Conservation (phyloP, 2,113 vertebrate species). For the Cromileptes altivelis region DNA sequence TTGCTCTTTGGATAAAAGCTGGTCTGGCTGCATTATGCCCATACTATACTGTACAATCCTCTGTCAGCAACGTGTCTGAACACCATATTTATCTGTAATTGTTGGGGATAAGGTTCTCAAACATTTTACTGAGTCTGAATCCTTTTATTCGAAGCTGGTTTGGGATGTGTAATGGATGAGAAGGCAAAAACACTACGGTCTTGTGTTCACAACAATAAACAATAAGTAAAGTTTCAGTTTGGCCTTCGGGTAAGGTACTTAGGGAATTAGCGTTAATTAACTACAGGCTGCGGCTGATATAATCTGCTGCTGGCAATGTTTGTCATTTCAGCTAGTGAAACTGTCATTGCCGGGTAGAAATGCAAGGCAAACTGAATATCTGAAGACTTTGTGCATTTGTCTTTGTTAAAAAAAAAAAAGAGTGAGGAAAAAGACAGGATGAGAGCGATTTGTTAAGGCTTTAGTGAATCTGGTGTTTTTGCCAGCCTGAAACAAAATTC, state of each 20-base stretch:
- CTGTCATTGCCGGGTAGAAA: slow-evolving; percentile 2
- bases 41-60: not conserved
- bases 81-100: slow-evolving; percentile 9
- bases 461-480: not conserved
- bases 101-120: not conserved
- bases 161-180: not conserved
- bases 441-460: not conserved
- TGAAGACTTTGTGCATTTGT: slow-evolving; percentile 4
- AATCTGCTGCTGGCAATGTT: slow-evolving; percentile 51
- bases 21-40: not conserved
- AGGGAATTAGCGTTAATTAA: slow-evolving; percentile 19
- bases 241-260: slow-evolving; percentile 23
- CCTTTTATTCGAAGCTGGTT: not conserved
- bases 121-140: not conserved
- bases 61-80: slow-evolving; percentile 10
- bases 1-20: not conserved
- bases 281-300: slow-evolving; percentile 18
- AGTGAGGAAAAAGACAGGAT: not conserved
- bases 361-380: not conserved
- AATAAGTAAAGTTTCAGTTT: not conserved
- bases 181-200: slow-evolving; percentile 9
- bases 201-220: slow-evolving; percentile 14
- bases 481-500: not conserved
- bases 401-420: not conserved
- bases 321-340: not conserved